These are phyloP conservation scores for Drosophila ohnishii DNA, from an alignment of 1,140 invertebrate species.

Conservation along the genomic window DNA sequence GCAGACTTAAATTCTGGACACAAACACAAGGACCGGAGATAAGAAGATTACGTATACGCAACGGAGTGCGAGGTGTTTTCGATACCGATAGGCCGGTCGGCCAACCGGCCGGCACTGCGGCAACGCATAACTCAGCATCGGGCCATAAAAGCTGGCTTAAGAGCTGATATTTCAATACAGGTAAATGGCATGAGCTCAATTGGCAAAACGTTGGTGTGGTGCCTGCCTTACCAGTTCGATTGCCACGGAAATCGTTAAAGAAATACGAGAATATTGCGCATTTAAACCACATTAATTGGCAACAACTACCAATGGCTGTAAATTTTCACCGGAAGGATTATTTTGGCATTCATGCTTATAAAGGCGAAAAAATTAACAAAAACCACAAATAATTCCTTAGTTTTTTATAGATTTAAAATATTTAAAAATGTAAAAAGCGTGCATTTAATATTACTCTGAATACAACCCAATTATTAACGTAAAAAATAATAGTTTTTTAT, in stretches of 20 bases:
- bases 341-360: background rate
- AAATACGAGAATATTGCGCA: slow-evolving; percentile 11
- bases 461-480: background rate
- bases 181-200: slow-evolving; percentile 18
- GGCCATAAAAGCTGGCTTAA: slow-evolving; percentile 45
- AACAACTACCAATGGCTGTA: background rate
- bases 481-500: background rate
- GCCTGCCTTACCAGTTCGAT: slow-evolving; percentile 9
- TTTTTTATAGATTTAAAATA: no score
- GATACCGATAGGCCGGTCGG: slow-evolving; percentile 16
- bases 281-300: slow-evolving; percentile 32
- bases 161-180: slow-evolving; percentile 36
- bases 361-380: background rate
- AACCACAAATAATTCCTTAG: background rate
- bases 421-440: background rate
- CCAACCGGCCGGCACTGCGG: slow-evolving; percentile 16
- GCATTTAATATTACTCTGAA: background rate
- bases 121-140: slow-evolving; percentile 43
- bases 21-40: slow-evolving; percentile 17
- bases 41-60: slow-evolving; percentile 63
- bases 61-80: slow-evolving; percentile 40
- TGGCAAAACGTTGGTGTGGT: slow-evolving; percentile 15
- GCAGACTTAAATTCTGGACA: slow-evolving; percentile 26
- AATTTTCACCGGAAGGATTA: slow-evolving; percentile 9
- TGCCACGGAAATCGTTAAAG: slow-evolving; percentile 33